phyloP scores from a whole-genome alignment of 2,888 invertebrate genomes.

The Dichetophora obliterata region DNA sequence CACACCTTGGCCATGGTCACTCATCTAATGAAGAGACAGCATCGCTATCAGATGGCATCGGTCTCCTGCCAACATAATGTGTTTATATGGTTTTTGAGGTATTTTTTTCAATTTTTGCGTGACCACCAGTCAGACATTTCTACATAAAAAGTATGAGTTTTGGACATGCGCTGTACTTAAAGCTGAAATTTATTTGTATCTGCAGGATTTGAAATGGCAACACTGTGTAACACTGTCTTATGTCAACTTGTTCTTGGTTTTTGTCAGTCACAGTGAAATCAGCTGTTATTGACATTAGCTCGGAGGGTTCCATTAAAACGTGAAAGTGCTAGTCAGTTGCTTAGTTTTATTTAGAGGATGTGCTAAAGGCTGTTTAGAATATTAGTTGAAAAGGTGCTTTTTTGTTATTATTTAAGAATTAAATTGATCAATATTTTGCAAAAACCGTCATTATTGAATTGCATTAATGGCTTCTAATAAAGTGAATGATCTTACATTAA shows the following conservation, averaged over 20 bases:
- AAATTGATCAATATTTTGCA: too few species aligned
- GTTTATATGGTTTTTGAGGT: not conserved
- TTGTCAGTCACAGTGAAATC: not conserved
- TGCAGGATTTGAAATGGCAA: not conserved
- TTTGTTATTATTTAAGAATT: too few species aligned
- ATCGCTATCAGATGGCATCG: not conserved
- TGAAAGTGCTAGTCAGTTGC: too few species aligned
- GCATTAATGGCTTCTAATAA: too few species aligned
- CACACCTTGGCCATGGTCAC: not conserved
- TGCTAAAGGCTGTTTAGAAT: too few species aligned
- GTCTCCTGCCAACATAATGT: slow-evolving; percentile 8
- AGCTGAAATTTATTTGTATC: not conserved
- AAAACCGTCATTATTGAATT: too few species aligned
- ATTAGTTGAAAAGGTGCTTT: too few species aligned
- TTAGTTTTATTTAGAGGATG: too few species aligned
- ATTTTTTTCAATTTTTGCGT: slow-evolving; percentile 2
- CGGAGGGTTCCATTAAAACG: too few species aligned
- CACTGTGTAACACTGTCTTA: not conserved
- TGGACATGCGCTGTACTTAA: not conserved
- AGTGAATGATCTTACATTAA: too few species aligned
- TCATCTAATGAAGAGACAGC: not conserved
- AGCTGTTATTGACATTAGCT: slow-evolving; percentile 13
- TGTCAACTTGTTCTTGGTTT: not conserved
- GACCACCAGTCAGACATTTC: slow-evolving; percentile 10
- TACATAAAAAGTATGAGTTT: not conserved